Conservation (phyloP, 2,113 vertebrate species). For the Melanostigma gelatinosum region DNA sequence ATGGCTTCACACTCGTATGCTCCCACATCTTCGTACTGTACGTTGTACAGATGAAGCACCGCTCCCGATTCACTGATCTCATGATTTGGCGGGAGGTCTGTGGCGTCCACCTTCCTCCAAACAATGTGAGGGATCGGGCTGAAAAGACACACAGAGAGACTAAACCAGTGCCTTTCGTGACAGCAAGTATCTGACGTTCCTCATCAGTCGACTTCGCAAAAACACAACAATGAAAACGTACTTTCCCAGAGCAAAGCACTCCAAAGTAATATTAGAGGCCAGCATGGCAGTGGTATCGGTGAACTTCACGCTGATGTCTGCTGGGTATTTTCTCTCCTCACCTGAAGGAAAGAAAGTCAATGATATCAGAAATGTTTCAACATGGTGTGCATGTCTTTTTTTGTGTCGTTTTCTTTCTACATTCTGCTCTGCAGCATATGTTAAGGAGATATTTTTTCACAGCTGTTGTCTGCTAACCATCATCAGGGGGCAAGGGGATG, state of each 20-base stretch:
- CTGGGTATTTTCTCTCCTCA: conserved; percentile 90
- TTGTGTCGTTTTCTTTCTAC: neutral
- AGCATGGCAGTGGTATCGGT: conserved; percentile 90
- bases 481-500: conserved; percentile 83
- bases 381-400: neutral
- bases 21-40: conserved; percentile 96
- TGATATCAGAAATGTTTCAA: neutral
- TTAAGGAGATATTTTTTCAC: neutral
- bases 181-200: neutral
- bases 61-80: conserved; percentile 93
- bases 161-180: neutral
- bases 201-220: neutral
- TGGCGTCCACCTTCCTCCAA: conserved; percentile 92
- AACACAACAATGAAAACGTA: conserved; percentile 77
- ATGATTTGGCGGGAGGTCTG: conserved; percentile 90
- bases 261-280: conserved; percentile 93
- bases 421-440: neutral
- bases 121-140: conserved; percentile 95
- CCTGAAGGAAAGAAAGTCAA: conserved; percentile 70
- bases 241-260: conserved; percentile 99
- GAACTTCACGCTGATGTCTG: conserved; percentile 94
- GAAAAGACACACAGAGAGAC: neutral
- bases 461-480: conserved; percentile 49
- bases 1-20: conserved; percentile 95
- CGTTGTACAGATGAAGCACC: conserved; percentile 93